These are phyloP conservation scores for Phaethon lepturus DNA, from an alignment of 2,113 vertebrate species.

Conservation along the genomic window DNA sequence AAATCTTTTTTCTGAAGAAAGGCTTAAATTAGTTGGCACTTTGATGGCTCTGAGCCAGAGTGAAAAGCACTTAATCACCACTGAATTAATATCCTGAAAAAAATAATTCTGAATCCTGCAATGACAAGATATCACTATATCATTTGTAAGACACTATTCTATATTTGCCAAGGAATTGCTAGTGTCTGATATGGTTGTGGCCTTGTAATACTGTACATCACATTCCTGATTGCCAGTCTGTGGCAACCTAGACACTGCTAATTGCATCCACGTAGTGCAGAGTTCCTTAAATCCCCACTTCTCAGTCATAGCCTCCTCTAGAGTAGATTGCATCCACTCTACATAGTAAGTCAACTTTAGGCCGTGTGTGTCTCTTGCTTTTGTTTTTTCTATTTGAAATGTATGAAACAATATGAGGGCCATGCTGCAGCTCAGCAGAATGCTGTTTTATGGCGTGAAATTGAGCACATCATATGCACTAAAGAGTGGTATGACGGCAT, in stretches of 20 bases:
- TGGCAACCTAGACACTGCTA: background rate
- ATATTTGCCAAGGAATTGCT: background rate
- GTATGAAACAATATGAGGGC: background rate
- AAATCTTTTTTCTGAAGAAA: background rate
- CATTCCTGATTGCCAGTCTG: background rate
- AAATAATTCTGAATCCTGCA: background rate
- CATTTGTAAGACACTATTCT: background rate
- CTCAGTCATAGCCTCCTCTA: background rate
- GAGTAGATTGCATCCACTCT: background rate
- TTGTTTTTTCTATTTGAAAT: background rate
- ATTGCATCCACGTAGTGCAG: background rate
- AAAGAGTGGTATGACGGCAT: rapidly evolving
- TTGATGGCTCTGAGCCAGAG: background rate
- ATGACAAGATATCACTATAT: background rate
- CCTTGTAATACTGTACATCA: background rate
- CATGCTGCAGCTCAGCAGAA: background rate
- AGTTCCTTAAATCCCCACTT: background rate
- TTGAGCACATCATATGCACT: rapidly evolving
- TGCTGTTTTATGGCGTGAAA: background rate
- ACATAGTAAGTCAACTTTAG: background rate
- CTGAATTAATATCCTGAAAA: background rate
- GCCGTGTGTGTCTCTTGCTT: background rate
- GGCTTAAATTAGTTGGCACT: background rate
- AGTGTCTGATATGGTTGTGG: background rate
- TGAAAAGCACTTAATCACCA: background rate